Percentiles rank a stretch among this genome's conserved stretches.
Evolutionary conservation across 2,888 invertebrate species (phyloP).

Genomic region (Nudaria mundana): DNA sequence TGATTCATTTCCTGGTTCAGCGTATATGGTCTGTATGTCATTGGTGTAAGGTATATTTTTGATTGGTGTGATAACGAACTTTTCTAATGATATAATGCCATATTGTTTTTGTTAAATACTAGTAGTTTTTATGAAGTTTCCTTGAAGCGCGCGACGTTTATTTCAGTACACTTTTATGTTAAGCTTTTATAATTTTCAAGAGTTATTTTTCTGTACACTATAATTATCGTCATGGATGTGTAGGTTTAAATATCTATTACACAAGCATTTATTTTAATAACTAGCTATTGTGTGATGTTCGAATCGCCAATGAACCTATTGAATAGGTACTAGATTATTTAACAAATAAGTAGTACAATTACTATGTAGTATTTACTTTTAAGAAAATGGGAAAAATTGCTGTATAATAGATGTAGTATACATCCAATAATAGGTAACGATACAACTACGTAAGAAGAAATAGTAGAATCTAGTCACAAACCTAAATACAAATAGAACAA

Average conservation of each 20-base stretch:
- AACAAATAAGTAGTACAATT: too few relatives aligned
- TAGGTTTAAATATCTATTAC: too few relatives aligned
- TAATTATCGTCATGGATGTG: too few relatives aligned
- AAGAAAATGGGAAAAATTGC: too few relatives aligned
- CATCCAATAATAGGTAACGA: neutral
- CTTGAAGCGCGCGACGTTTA: constrained; percentile 26
- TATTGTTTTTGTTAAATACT: constrained; percentile 44
- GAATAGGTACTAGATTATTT: too few relatives aligned
- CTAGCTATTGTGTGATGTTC: too few relatives aligned
- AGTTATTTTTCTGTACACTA: neutral
- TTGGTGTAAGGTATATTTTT: constrained; percentile 22
- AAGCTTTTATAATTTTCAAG: constrained; percentile 11
- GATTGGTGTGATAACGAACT: constrained; percentile 11
- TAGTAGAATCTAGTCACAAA: neutral
- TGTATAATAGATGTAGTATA: neutral
- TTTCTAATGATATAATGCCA: constrained; percentile 39
- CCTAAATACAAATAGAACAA: neutral
- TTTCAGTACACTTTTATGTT: constrained; percentile 15
- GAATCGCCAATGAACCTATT: too few relatives aligned
- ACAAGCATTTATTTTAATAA: too few relatives aligned
- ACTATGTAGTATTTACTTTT: too few relatives aligned
- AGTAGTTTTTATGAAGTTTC: constrained; percentile 39
- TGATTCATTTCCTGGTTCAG: constrained; percentile 32
- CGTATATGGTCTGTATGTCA: constrained; percentile 27
- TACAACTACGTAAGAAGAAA: too few relatives aligned